phyloP scores from a whole-genome alignment of 2,888 invertebrate genomes.

The Xanthorhoe spadicearia region DNA sequence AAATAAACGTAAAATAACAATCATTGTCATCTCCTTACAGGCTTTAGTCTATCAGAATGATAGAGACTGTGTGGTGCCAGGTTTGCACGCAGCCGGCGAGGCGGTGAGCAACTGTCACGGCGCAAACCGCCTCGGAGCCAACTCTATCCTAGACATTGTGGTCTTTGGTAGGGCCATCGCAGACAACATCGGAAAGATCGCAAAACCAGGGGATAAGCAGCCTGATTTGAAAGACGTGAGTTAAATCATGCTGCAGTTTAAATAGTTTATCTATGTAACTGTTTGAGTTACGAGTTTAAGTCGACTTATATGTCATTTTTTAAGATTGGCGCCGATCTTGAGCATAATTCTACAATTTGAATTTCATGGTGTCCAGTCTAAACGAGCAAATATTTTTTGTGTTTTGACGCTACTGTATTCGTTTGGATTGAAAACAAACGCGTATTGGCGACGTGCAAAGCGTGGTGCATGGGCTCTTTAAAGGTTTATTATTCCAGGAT shows the following conservation, averaged over 20 bases:
- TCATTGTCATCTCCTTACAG: constrained; percentile 60
- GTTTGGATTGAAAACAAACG: too few relatives aligned
- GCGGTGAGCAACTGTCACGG: constrained; percentile 97
- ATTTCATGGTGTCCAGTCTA: too few relatives aligned
- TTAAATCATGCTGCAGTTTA: not conserved
- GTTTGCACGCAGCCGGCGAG: constrained; percentile 97
- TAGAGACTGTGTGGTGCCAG: constrained; percentile 89
- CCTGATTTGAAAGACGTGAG: constrained; percentile 88
- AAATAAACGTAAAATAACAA: too few relatives aligned
- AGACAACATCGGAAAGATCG: constrained; percentile 90
- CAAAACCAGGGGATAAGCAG: constrained; percentile 92
- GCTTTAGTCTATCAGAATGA: constrained; percentile 84
- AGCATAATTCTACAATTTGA: too few relatives aligned
- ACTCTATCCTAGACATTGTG: constrained; percentile 97
- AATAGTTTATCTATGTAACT: too few relatives aligned
- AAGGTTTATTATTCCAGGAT: constrained; percentile 79
- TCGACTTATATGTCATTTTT: too few relatives aligned
- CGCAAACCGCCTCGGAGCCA: constrained; percentile 98
- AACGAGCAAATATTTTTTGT: too few relatives aligned
- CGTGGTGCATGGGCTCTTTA: too few relatives aligned
- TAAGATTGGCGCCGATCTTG: too few relatives aligned
- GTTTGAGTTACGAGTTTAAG: too few relatives aligned
- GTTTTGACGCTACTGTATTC: too few relatives aligned
- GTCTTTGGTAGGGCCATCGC: constrained; percentile 99
- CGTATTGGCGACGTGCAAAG: too few relatives aligned